Evolutionary conservation across 2,888 invertebrate species (phyloP), one percentile per base, ranked within the genome.

Genomic region (Myopa tessellatipennis): DNA sequence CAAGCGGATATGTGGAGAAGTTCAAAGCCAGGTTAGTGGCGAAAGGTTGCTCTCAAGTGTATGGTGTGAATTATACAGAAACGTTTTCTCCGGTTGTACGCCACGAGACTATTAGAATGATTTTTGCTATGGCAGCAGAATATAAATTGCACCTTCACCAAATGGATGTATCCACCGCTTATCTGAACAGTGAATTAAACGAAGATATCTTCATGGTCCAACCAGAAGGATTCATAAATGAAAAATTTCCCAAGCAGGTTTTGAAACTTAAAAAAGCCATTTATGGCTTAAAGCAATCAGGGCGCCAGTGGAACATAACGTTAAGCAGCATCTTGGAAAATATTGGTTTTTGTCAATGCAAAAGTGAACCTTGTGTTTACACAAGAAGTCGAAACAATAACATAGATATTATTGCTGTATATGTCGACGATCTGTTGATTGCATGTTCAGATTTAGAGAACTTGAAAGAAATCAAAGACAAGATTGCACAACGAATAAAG

Each of bases 41-140:
- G 0, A 81, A 80, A 40, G 79, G 80, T 50, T 81, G 78, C 63
- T 70, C 74, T 10, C 80, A 82, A 75, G 72, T 55, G 4, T 80
- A 78, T 40, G 81, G 81, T n/a, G 45, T 81, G 0, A 80, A 81
- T 70, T 82, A 80, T 36, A 73, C 76, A 0, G 80, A 79, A 70
- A 79, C 75, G 12, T 80, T 79, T 60, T 75, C 81, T n/a, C 80
- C 80, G 8, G 80, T 82, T 18, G 80, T 76, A 5, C 68, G 81
- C 6, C 77, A 76, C 2, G 26, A 26, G 26, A 26, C 26, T 26
- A 26, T 26, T 26, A 26, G 26, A 26, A 26, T 26, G 26, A 16
- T 81, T 2, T 55, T 80, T 0, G 80, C 81, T 12, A 7, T 80
- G 26, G 79, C 79, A 7, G 80, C 74, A 1, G 79, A 80, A 71